phyloP scores from a whole-genome alignment of 2,888 invertebrate species.

The Argyresthia albistria region DNA sequence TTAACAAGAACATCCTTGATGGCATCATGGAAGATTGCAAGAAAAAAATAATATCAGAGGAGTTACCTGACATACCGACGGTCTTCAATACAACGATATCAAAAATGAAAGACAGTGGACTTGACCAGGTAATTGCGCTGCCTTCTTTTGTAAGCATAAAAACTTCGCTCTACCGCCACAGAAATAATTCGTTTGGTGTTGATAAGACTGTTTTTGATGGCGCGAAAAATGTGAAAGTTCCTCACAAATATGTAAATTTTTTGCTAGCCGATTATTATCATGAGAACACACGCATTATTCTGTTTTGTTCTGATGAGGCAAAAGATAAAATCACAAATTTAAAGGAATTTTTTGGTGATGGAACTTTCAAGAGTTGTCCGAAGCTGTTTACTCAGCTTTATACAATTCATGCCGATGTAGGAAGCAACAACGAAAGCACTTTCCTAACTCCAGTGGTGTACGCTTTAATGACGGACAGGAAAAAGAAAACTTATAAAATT shows the following conservation, averaged over 20 bases:
- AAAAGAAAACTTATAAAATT: neutral
- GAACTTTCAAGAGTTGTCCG: constrained; percentile 8
- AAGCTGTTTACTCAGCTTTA: constrained; percentile 7
- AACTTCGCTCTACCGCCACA: neutral
- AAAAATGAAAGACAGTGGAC: neutral
- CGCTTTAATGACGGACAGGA: constrained; percentile 8
- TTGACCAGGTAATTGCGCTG: neutral
- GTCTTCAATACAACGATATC: neutral
- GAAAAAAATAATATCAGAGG: neutral
- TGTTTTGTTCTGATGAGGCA: constrained; percentile 7
- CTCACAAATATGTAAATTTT: neutral
- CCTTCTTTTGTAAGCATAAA: neutral
- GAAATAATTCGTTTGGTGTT: neutral
- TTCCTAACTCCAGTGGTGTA: constrained; percentile 4
- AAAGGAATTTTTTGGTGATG: constrained; percentile 6
- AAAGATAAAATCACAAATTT: constrained; percentile 6
- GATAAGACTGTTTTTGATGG: neutral
- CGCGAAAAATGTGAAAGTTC: neutral
- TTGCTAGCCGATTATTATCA: neutral
- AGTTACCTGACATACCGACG: neutral
- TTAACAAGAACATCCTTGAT: neutral
- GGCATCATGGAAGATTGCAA: neutral
- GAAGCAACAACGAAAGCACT: constrained; percentile 8
- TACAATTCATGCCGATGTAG: constrained; percentile 10
- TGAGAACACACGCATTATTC: neutral